A percentile compares a stretch with the other conserved stretches of the same genome.
Conservation (phyloP, 2,797 vertebrate genomes). For the Apogon hyalosoma region DNA sequence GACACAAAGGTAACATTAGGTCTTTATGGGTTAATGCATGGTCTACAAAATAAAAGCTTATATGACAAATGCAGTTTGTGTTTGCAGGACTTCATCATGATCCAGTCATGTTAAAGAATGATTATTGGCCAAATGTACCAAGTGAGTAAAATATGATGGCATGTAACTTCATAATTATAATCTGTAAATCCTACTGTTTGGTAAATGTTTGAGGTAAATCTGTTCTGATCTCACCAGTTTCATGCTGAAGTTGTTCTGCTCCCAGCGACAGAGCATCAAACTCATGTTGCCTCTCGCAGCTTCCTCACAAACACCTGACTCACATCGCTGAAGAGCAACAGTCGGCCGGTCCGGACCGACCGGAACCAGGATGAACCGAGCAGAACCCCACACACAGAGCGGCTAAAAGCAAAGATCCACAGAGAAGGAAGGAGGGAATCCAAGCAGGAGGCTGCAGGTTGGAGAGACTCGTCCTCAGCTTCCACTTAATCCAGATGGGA, state of each 20-base stretch:
- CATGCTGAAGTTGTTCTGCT: constrained; percentile 92
- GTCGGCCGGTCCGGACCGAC: constrained; percentile 26
- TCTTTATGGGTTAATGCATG: too few relatives aligned
- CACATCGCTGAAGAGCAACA: constrained; percentile 37
- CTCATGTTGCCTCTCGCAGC: constrained; percentile 83
- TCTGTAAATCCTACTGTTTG: too few relatives aligned
- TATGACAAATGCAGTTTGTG: too few relatives aligned
- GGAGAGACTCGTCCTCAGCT: constrained; percentile 14
- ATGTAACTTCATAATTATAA: too few relatives aligned
- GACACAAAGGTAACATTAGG: too few relatives aligned
- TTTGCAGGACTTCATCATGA: too few relatives aligned
- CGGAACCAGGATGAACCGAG: constrained; percentile 4
- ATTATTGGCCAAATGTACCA: too few relatives aligned
- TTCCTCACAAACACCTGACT: constrained; percentile 79
- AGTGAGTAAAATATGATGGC: too few relatives aligned
- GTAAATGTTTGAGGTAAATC: too few relatives aligned
- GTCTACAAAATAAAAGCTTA: too few relatives aligned
- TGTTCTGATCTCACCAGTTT: constrained; percentile 88
- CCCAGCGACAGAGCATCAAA: constrained; percentile 92
- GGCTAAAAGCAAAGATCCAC: constrained; percentile 6
- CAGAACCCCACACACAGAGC: constrained; percentile 5
- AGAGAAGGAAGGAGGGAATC: constrained; percentile 1
- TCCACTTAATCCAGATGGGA: constrained; percentile 44
- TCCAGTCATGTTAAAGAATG: too few relatives aligned
- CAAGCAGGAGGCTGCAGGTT: constrained; percentile 26